Conservation (phyloP, 2,113 vertebrate genomes). For the Cacatua alba region DNA sequence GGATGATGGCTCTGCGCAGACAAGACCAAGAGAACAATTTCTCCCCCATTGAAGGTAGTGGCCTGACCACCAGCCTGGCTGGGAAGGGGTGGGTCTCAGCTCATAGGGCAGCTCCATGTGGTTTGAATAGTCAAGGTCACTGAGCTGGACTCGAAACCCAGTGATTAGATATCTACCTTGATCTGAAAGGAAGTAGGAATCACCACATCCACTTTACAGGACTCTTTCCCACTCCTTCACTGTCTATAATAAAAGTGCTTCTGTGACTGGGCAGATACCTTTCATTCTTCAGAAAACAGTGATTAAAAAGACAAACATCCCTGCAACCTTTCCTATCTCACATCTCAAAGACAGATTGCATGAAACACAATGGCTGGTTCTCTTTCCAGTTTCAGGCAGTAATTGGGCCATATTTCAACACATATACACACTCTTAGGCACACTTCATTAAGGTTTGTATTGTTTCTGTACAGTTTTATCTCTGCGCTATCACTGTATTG, state of each 20-base stretch:
- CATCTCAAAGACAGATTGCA: not conserved
- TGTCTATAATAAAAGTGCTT: not conserved
- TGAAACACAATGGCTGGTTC: not conserved
- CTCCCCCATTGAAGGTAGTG: no score
- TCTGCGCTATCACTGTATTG: not conserved
- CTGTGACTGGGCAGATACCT: not conserved
- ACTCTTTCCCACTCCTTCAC: not conserved
- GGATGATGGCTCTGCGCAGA: not conserved
- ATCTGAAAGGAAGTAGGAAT: not conserved
- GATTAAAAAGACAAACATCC: not conserved
- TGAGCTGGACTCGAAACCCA: not conserved
- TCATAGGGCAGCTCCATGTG: rapidly evolving
- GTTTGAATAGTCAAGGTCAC: not conserved
- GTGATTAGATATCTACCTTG: not conserved
- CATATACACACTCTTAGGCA: not conserved
- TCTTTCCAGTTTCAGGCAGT: not conserved
- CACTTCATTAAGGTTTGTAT: not conserved
- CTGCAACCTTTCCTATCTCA: not conserved
- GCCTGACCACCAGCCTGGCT: not conserved
- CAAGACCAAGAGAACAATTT: not conserved
- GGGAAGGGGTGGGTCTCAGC: not conserved
- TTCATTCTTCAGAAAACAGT: not conserved
- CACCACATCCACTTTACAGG: not conserved
- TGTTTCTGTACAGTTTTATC: not conserved
- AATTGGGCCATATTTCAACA: not conserved